Conservation (phyloP, 2,888 invertebrate species). For the Pocota personata region DNA sequence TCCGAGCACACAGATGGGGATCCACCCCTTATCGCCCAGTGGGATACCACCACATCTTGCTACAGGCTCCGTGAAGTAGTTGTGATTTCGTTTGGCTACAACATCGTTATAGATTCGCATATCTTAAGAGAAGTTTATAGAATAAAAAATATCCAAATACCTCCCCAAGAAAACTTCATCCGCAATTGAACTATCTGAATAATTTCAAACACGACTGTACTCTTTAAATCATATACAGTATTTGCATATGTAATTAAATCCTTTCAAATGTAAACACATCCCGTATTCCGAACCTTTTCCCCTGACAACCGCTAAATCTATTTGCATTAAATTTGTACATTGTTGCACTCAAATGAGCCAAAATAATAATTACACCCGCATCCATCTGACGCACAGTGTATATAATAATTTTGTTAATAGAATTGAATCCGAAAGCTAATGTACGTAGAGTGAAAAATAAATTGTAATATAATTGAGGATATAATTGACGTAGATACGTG, state of each 20-base stretch:
- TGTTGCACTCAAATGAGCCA: constrained; percentile 23
- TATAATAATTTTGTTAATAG: constrained; percentile 48
- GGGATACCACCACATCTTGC: too few relatives aligned
- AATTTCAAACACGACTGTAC: not conserved
- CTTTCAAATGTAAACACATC: not conserved
- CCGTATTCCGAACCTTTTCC: not conserved
- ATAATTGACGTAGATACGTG: not conserved
- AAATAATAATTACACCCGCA: constrained; percentile 18
- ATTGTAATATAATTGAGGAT: constrained; percentile 37
- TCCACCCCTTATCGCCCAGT: too few relatives aligned
- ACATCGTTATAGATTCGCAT: too few relatives aligned
- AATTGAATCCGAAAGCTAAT: constrained; percentile 48
- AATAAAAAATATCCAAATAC: too few relatives aligned
- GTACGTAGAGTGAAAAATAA: constrained; percentile 31
- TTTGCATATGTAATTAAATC: constrained; percentile 12
- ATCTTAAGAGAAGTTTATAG: too few relatives aligned
- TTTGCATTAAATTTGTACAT: not conserved
- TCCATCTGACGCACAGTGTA: not conserved
- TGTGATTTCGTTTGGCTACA: too few relatives aligned
- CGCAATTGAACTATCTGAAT: not conserved
- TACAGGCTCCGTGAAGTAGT: too few relatives aligned
- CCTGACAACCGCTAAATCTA: not conserved
- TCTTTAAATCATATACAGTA: not conserved
- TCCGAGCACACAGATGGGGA: too few relatives aligned
- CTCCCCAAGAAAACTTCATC: too few relatives aligned